Base-by-base conservation (phyloP, 2,797 vertebrate species). In the Pseudochaenichthys georgianus region DNA sequence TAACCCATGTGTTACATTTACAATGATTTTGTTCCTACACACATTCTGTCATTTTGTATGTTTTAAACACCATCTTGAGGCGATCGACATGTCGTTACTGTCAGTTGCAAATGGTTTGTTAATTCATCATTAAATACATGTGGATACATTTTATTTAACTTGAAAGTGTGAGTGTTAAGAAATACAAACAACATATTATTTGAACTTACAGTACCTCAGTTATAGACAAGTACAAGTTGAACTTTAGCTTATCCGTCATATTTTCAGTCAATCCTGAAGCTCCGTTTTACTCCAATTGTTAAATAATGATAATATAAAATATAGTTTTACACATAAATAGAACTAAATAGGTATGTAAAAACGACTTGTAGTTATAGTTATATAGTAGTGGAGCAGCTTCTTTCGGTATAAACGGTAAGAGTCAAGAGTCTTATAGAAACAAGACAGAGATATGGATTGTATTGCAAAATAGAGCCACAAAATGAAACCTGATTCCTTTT, bases 401-500 rank as follows among this genome's bases (percentile, higher is more conserved):
- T 38, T 34, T 15, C 4, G 4, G 12, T 9, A 13, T 57, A 50
- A 57, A 15, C 21, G 16, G 5, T 19, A 2, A 21, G 21, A 21
- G 21, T 21, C 21, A 21, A 21, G 21, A 21, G 21, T 21, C 21
- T 21, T 21, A 21, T 21, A 21, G 21, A 21, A 21, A 21, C 47
- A 4, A 50, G 64, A 28, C 77, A 69, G 64, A 78, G 70, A 83
- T 85, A 82, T 69, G 68, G 45, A 45, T 62, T 81, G 88, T 86
- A 63, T 64, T 78, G 80, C 88, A 79, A 87, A 88, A 93, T 90
- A 62, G 80, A 91, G 92, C 74, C 28, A 77, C 76, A 93, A 65
- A 92, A 87, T 90, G 76, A 88, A 81, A 91, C 75, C 41, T 84
- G 87, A 90, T 90, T 91, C 77, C 78, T 83, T 83, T 65, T 80